Evolutionary conservation across 1,140 invertebrate genomes (phyloP).

Genomic region (Protaetia brevitarsis): DNA sequence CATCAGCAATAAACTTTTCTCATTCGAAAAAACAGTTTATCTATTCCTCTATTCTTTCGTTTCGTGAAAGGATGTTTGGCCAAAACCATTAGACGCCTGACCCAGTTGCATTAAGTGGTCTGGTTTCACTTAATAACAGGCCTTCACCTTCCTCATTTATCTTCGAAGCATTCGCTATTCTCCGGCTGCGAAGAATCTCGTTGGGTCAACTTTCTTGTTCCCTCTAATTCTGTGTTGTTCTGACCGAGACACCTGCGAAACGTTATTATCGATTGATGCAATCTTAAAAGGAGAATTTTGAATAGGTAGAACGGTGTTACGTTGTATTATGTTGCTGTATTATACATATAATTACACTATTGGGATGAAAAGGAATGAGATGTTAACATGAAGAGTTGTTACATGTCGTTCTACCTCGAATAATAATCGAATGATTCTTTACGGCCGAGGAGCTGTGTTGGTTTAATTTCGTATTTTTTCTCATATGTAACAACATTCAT

Average conservation of each 20-base stretch:
- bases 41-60: neutral
- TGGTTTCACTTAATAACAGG: neutral
- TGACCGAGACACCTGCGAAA: neutral
- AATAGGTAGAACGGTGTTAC: too few species aligned
- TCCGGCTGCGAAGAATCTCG: neutral
- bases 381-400: too few species aligned
- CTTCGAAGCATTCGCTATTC: neutral
- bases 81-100: neutral
- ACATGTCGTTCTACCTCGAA: too few species aligned
- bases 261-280: neutral
- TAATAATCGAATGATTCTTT: too few species aligned
- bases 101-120: constrained; percentile 12
- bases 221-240: neutral
- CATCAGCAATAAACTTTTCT: too few species aligned
- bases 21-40: neutral
- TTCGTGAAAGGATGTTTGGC: neutral
- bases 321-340: too few species aligned
- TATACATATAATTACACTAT: too few species aligned
- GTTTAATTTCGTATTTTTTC: too few species aligned
- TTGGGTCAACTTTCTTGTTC: neutral
- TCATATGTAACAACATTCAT: too few species aligned
- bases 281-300: neutral
- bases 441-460: too few species aligned
- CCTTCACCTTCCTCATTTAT: constrained; percentile 5
- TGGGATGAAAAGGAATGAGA: too few species aligned